A percentile compares a stretch with the other conserved stretches of the same genome.
Evolutionary conservation across 2,888 invertebrate genomes (phyloP).

Genomic region (Cosmorhoe ocellata): DNA sequence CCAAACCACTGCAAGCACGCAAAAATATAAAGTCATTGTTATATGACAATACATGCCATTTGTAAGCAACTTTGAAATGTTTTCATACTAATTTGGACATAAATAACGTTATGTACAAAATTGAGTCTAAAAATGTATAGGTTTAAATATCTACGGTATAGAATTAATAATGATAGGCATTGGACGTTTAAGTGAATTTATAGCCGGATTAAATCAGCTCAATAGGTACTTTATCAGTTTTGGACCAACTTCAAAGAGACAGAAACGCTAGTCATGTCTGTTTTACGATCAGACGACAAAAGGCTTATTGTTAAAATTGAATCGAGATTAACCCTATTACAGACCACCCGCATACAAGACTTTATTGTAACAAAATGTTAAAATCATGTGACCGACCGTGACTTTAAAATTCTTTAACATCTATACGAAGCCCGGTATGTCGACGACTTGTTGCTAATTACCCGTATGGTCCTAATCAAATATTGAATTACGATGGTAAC

Average conservation of each 20-base stretch:
- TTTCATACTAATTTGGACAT: no score
- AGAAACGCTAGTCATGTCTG: conserved; percentile 29
- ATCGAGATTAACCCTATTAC: conserved; percentile 61
- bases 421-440: conserved; percentile 14
- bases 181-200: conserved; percentile 19
- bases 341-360: conserved; percentile 65
- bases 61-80: no score
- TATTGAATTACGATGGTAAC: conserved; percentile 33
- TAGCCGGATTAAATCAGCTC: conserved; percentile 16
- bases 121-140: conserved; percentile 8
- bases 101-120: no score
- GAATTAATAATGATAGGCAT: conserved; percentile 15
- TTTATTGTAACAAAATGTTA: conserved; percentile 44
- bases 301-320: conserved; percentile 52
- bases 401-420: conserved; percentile 29
- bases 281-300: conserved; percentile 39
- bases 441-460: conserved; percentile 39
- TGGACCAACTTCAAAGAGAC: conserved; percentile 14
- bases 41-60: no score
- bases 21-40: background rate
- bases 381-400: conserved; percentile 37
- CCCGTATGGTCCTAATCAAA: conserved; percentile 43
- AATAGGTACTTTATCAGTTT: conserved; percentile 22
- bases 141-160: conserved; percentile 7
- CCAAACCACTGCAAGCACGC: conserved; percentile 20